These are phyloP conservation scores for Penaeus indicus DNA, from an alignment of 1,140 invertebrate genomes.

Conservation along the genomic window DNA sequence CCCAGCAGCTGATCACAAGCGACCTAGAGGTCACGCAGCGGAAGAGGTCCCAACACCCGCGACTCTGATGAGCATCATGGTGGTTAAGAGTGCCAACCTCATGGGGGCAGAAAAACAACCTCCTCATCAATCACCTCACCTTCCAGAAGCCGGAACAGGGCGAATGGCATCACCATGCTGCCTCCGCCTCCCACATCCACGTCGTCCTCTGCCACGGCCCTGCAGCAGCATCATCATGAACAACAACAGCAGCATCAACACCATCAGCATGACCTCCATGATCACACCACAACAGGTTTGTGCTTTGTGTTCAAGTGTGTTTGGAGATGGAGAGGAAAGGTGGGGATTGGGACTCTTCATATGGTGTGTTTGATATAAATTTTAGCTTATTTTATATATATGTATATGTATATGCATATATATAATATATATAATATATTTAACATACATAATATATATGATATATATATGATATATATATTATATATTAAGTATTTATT, in stretches of 20 bases:
- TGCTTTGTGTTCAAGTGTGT: no score
- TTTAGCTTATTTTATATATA: no score
- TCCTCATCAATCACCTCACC: conserved; percentile 56
- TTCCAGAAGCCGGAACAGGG: conserved; percentile 51
- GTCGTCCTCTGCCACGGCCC: neutral
- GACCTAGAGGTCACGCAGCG: neutral
- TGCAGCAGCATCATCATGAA: neutral
- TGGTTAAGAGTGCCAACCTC: conserved; percentile 21
- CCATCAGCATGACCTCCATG: conserved; percentile 14
- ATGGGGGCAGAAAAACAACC: conserved; percentile 48
- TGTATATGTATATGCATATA: no score
- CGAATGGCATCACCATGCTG: conserved; percentile 56
- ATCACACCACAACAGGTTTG: conserved; percentile 22
- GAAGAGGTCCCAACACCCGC: neutral
- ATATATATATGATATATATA: no score
- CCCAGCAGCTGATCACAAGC: neutral
- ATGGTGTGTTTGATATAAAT: no score
- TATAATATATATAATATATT: no score
- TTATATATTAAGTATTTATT: no score
- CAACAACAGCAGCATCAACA: neutral
- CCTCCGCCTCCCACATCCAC: conserved; percentile 38
- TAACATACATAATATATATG: no score
- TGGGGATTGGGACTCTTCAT: no score
- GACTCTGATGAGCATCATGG: conserved; percentile 7
- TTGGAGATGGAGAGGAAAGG: neutral